Evolutionary conservation across 2,888 invertebrate species (phyloP).

Genomic region (Blastobasis adustella): DNA sequence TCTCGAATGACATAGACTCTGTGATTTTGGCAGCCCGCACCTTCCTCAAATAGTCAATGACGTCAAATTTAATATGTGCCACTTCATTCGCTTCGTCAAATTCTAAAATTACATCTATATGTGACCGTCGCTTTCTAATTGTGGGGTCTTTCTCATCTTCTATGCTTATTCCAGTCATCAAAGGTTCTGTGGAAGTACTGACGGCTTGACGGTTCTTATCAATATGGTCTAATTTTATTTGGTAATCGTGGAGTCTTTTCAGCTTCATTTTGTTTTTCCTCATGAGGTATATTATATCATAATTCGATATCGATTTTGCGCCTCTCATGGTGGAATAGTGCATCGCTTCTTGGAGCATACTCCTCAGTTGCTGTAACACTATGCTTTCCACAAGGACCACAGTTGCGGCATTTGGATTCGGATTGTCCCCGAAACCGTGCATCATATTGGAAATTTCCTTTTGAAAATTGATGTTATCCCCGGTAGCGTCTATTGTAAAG

Average conservation of each 20-base stretch:
- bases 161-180: constrained; percentile 41
- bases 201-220: constrained; percentile 41
- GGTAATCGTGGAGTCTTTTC: constrained; percentile 83
- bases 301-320: constrained; percentile 70
- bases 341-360: constrained; percentile 84
- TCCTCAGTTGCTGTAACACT: constrained; percentile 85
- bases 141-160: constrained; percentile 72
- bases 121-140: constrained; percentile 54
- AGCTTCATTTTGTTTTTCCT: constrained; percentile 86
- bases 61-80: constrained; percentile 68
- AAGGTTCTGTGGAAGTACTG: constrained; percentile 30
- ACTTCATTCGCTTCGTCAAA: constrained; percentile 75
- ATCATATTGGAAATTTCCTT: constrained; percentile 89
- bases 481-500: constrained; percentile 47
- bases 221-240: constrained; percentile 74
- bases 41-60: constrained; percentile 73
- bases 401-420: constrained; percentile 86
- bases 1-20: constrained; percentile 68
- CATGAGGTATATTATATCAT: constrained; percentile 88
- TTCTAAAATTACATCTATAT: constrained; percentile 68
- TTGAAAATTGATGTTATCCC: constrained; percentile 63
- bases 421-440: constrained; percentile 95
- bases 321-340: constrained; percentile 79
- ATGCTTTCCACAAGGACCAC: constrained; percentile 90
- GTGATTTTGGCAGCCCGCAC: constrained; percentile 74